Conservation (phyloP, 2,888 invertebrate genomes). For the Cephalotes varians region DNA sequence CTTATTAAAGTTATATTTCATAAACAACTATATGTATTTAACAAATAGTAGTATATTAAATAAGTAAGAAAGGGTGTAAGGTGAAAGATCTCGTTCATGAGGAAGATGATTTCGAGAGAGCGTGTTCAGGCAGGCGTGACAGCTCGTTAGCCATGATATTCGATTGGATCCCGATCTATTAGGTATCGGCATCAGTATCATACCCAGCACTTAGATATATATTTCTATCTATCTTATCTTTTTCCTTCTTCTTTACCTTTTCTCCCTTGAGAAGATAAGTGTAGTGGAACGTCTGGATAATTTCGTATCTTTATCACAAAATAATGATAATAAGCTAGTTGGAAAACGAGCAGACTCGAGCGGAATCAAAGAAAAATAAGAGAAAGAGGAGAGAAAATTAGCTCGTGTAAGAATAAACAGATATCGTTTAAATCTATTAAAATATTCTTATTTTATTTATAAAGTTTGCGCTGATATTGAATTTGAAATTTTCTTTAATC, state of each 20-base stretch:
- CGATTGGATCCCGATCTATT: slow-evolving; percentile 81
- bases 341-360: slow-evolving; percentile 50
- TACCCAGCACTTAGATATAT: slow-evolving; percentile 67
- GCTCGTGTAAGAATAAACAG: slow-evolving; percentile 66
- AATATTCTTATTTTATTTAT: slow-evolving; percentile 67
- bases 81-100: slow-evolving; percentile 64
- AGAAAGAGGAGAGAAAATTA: slow-evolving; percentile 55
- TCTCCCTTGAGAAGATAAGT: slow-evolving; percentile 65
- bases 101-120: slow-evolving; percentile 65
- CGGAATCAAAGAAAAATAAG: slow-evolving; percentile 32
- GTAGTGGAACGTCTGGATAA: slow-evolving; percentile 70
- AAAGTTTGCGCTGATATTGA: slow-evolving; percentile 55
- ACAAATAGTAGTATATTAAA: slow-evolving; percentile 52
- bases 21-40: slow-evolving; percentile 21
- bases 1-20: not conserved
- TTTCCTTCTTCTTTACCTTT: slow-evolving; percentile 6
- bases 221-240: slow-evolving; percentile 43
- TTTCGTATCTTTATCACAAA: slow-evolving; percentile 79
- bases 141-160: slow-evolving; percentile 80
- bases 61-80: slow-evolving; percentile 38
- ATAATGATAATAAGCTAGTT: slow-evolving; percentile 79
- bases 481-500: not conserved
- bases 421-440: slow-evolving; percentile 74
- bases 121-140: slow-evolving; percentile 81
- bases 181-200: slow-evolving; percentile 74